Conservation (phyloP, 1,140 invertebrate genomes). For the Microplitis mediator region DNA sequence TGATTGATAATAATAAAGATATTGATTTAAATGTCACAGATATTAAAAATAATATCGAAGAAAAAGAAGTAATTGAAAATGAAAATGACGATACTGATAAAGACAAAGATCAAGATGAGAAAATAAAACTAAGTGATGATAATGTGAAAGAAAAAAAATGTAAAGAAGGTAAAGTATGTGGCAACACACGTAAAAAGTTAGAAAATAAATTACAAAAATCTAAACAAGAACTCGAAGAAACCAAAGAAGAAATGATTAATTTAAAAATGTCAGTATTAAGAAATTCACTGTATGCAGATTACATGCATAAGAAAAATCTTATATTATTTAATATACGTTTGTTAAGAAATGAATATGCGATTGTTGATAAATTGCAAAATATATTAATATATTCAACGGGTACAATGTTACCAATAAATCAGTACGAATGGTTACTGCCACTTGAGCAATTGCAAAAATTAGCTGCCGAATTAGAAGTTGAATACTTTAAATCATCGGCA, state of each 20-base stretch:
- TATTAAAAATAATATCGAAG: no score
- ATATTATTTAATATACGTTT: not conserved
- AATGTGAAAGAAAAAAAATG: not conserved
- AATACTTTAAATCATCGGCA: not conserved
- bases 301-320: not conserved
- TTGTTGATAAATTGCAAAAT: not conserved
- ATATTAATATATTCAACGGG: not conserved
- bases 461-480: not conserved
- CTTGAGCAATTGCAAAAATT: not conserved
- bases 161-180: not conserved
- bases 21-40: no score
- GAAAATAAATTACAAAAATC: not conserved
- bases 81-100: not conserved
- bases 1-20: no score
- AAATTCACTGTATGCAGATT: not conserved
- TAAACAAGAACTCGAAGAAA: not conserved
- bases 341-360: not conserved
- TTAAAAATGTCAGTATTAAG: not conserved
- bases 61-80: no score
- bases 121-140: not conserved
- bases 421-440: not conserved
- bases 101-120: not conserved
- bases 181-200: not conserved
- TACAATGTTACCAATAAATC: not conserved
- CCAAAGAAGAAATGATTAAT: not conserved